A percentile compares a stretch with the other conserved stretches of the same genome.
These are phyloP conservation scores for Equus quagga DNA, from an alignment of 2,113 vertebrate species.

Conservation along the genomic window DNA sequence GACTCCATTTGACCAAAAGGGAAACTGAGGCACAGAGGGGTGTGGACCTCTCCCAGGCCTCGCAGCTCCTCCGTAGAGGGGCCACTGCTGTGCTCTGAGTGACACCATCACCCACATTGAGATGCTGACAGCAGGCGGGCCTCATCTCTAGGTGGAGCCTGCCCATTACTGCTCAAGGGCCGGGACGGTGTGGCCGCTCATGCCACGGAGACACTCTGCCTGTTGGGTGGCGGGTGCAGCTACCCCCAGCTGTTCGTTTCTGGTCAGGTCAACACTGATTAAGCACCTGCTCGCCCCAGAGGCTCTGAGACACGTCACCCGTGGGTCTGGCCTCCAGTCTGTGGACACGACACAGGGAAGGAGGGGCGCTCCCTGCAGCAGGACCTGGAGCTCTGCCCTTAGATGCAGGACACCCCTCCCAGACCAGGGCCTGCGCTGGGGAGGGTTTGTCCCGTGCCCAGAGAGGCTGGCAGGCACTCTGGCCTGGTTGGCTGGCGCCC, in stretches of 20 bases:
- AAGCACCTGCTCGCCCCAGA: background rate
- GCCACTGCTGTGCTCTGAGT: rapidly evolving
- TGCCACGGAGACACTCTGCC: background rate
- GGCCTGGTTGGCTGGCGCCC: background rate
- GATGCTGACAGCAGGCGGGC: background rate
- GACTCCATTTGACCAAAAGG: background rate
- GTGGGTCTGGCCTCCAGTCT: rapidly evolving
- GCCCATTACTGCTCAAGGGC: background rate
- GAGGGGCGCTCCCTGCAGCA: background rate
- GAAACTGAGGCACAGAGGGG: background rate
- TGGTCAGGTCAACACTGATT: background rate
- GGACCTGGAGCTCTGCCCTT: no score
- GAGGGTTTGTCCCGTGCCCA: background rate
- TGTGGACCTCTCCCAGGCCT: background rate
- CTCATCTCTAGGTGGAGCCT: background rate
- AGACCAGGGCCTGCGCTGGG: background rate
- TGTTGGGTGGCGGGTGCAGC: background rate
- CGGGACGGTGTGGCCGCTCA: no score
- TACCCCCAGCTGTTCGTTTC: background rate
- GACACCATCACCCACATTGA: background rate
- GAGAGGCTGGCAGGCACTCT: rapidly evolving
- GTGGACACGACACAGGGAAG: rapidly evolving
- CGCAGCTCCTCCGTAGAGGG: rapidly evolving
- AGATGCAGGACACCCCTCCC: background rate
- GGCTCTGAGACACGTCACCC: background rate